Conservation (phyloP, 1,140 invertebrate species). For the Stegodyphus dumicola region DNA sequence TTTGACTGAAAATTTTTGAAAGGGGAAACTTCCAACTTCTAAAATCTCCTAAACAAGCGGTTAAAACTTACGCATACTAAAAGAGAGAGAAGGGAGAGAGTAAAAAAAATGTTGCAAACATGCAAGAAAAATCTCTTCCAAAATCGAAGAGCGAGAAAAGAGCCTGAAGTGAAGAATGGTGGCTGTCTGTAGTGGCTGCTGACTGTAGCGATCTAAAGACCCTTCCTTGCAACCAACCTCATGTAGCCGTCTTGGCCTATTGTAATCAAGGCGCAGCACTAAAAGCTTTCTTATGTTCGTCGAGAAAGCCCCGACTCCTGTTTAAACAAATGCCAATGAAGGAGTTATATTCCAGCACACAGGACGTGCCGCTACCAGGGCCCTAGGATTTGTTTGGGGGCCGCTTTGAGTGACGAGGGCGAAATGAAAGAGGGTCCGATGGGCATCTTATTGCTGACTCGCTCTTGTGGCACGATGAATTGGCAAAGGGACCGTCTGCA, state of each 20-base stretch:
- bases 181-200: conserved; percentile 35
- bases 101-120: conserved; percentile 3
- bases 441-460: conserved; percentile 37
- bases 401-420: conserved; percentile 28
- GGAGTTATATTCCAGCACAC: conserved; percentile 46
- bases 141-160: conserved; percentile 40
- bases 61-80: not conserved
- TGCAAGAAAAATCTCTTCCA: conserved; percentile 19
- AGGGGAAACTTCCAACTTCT: too few species aligned
- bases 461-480: conserved; percentile 18
- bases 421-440: conserved; percentile 45
- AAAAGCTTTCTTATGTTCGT: conserved; percentile 60
- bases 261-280: conserved; percentile 54
- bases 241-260: conserved; percentile 56
- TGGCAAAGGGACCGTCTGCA: not conserved
- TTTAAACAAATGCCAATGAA: conserved; percentile 61
- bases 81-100: not conserved
- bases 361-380: conserved; percentile 30
- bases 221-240: not conserved
- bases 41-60: too few species aligned
- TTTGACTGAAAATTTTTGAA: too few species aligned
- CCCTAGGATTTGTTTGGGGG: conserved; percentile 46
- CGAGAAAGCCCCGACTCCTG: conserved; percentile 47
- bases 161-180: conserved; percentile 46
- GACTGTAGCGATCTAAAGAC: conserved; percentile 34